These are phyloP conservation scores for Noctua janthe DNA, from an alignment of 2,888 invertebrate species.

Conservation along the genomic window DNA sequence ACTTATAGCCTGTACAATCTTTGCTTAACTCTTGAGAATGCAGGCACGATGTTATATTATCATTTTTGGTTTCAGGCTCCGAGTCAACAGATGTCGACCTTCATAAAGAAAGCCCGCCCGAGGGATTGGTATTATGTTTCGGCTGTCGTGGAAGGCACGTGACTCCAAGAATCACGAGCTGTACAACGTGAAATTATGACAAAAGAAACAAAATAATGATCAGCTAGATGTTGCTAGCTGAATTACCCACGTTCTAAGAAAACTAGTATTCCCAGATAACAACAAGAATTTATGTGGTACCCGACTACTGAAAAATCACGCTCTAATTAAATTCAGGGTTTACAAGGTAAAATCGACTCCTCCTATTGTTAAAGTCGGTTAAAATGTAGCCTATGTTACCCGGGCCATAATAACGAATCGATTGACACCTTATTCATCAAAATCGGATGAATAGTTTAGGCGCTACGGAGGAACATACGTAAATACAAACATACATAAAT, in stretches of 20 bases:
- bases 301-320: too few relatives aligned
- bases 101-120: slow-evolving; percentile 1
- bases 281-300: too few relatives aligned
- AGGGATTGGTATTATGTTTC: slow-evolving; percentile 1
- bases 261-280: neutral
- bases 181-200: slow-evolving; percentile 21
- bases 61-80: neutral
- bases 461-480: too few relatives aligned
- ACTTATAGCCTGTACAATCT: neutral
- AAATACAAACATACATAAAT: too few relatives aligned
- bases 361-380: too few relatives aligned
- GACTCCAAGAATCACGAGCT: neutral
- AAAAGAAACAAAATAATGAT: neutral
- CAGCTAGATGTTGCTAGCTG: too few relatives aligned
- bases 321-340: too few relatives aligned
- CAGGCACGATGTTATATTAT: neutral
- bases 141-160: slow-evolving; percentile 19
- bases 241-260: neutral
- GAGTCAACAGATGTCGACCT: slow-evolving; percentile 16
- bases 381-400: too few relatives aligned
- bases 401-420: too few relatives aligned
- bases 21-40: neutral
- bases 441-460: too few relatives aligned
- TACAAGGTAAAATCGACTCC: too few relatives aligned
- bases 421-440: too few relatives aligned